These are phyloP conservation scores for Thunnus albacares DNA, from an alignment of 2,797 vertebrate species.

Conservation along the genomic window DNA sequence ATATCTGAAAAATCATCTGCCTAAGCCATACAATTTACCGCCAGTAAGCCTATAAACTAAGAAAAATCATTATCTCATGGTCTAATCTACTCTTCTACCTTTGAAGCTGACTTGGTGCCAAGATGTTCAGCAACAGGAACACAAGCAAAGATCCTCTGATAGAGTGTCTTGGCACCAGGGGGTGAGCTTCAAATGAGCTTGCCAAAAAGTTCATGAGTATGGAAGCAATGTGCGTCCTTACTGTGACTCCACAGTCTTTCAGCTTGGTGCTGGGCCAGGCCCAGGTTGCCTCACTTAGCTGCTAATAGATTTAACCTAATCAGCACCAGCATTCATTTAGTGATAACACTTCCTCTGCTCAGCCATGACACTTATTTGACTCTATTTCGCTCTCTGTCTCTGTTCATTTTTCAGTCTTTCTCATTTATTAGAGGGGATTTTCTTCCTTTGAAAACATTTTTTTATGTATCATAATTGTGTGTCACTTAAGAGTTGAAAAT, in stretches of 20 bases:
- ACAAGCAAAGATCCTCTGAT: slow-evolving; percentile 50
- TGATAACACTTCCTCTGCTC: slow-evolving; percentile 65
- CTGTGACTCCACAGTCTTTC: slow-evolving; percentile 61
- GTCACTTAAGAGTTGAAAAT: background rate
- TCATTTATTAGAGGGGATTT: background rate
- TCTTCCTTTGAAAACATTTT: background rate
- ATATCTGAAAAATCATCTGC: slow-evolving; percentile 14
- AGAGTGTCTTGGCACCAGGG: slow-evolving; percentile 48
- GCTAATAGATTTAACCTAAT: slow-evolving; percentile 82
- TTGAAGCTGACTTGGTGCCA: slow-evolving; percentile 42
- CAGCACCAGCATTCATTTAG: slow-evolving; percentile 73
- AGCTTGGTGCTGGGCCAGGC: slow-evolving; percentile 42
- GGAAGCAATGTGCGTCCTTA: slow-evolving; percentile 55
- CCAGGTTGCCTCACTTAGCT: slow-evolving; percentile 66
- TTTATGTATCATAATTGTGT: too few relatives aligned
- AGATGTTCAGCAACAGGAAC: slow-evolving; percentile 52
- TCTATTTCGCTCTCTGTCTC: slow-evolving; percentile 14
- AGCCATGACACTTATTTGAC: slow-evolving; percentile 57
- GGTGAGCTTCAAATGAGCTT: slow-evolving; percentile 40
- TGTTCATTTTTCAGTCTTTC: background rate
- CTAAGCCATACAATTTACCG: background rate
- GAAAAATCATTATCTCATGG: slow-evolving; percentile 37
- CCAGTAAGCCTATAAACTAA: slow-evolving; percentile 24
- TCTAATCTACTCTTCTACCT: slow-evolving; percentile 38
- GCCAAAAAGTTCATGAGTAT: slow-evolving; percentile 59